phyloP scores from a whole-genome alignment of 2,113 vertebrate species.

The Mola mola region DNA sequence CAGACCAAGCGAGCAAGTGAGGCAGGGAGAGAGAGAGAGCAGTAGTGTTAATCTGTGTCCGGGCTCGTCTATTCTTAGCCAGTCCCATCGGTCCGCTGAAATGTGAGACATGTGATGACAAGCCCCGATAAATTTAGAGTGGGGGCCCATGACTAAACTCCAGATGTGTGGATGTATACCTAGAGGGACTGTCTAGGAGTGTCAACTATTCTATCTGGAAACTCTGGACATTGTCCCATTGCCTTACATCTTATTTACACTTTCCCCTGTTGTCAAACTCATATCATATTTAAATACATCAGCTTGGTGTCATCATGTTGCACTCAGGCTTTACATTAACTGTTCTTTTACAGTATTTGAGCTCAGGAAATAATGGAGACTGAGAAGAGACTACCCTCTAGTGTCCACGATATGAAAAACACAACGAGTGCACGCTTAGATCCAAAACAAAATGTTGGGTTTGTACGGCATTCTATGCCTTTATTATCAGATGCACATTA shows the following conservation, averaged over 20 bases:
- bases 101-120: slow-evolving; percentile 66
- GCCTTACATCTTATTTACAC: background rate
- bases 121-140: slow-evolving; percentile 68
- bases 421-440: too few species aligned
- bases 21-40: slow-evolving; percentile 9
- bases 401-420: too few species aligned
- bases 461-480: too few species aligned
- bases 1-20: background rate
- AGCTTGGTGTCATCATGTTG: background rate
- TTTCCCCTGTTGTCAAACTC: background rate
- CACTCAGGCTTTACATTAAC: background rate
- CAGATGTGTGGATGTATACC: slow-evolving; percentile 45
- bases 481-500: too few species aligned
- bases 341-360: background rate
- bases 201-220: background rate
- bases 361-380: background rate
- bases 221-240: background rate
- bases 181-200: background rate
- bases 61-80: slow-evolving; percentile 67
- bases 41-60: slow-evolving; percentile 66
- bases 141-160: slow-evolving; percentile 19
- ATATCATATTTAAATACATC: background rate
- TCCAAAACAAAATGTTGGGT: too few species aligned
- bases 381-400: slow-evolving; percentile 41
- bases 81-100: slow-evolving; percentile 62